phyloP scores from a whole-genome alignment of 2,888 invertebrate genomes.

The Heliconius ismenius region DNA sequence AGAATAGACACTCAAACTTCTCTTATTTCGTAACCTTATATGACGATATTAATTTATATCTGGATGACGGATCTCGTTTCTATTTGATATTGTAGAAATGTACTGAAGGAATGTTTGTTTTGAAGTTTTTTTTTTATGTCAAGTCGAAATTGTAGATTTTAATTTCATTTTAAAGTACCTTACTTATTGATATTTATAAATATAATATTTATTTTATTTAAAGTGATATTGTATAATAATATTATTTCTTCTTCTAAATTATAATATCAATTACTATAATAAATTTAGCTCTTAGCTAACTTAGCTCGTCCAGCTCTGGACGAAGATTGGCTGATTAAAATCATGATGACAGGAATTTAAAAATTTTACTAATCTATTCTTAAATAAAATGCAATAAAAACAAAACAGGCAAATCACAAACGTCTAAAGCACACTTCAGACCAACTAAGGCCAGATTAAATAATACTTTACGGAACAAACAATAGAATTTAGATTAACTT shows the following conservation, averaged over 20 bases:
- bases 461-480: slow-evolving; percentile 36
- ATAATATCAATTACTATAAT: too few relatives aligned
- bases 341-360: not conserved
- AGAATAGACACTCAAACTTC: slow-evolving; percentile 60
- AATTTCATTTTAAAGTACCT: not conserved
- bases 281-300: too few relatives aligned
- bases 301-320: too few relatives aligned
- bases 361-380: not conserved
- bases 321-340: too few relatives aligned
- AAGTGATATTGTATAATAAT: too few relatives aligned
- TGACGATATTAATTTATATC: slow-evolving; percentile 60
- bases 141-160: not conserved
- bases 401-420: not conserved
- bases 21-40: slow-evolving; percentile 57
- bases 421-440: not conserved
- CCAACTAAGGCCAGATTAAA: slow-evolving; percentile 38
- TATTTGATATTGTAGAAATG: slow-evolving; percentile 40
- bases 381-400: not conserved
- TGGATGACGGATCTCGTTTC: slow-evolving; percentile 44
- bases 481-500: slow-evolving; percentile 56
- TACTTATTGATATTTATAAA: not conserved
- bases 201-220: too few relatives aligned
- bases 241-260: too few relatives aligned
- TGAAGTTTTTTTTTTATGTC: not conserved
- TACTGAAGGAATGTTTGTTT: slow-evolving; percentile 2